phyloP scores from a whole-genome alignment of 2,888 invertebrate genomes.

The Heliconius charithonia region DNA sequence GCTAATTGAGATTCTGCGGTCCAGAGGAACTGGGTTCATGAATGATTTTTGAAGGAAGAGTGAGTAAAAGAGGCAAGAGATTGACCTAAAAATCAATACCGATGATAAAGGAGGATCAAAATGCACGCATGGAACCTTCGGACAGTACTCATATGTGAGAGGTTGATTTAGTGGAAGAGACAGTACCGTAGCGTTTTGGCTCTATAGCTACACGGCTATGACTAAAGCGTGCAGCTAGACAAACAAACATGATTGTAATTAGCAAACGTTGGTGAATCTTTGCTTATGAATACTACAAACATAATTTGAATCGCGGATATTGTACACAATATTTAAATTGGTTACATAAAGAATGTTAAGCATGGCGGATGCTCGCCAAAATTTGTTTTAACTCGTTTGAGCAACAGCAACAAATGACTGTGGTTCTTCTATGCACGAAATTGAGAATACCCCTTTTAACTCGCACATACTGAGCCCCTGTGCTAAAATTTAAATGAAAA shows the following conservation, averaged over 20 bases:
- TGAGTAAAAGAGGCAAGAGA: no score
- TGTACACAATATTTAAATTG: slow-evolving; percentile 50
- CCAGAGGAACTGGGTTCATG: no score
- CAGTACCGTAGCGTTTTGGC: no score
- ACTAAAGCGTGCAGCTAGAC: no score
- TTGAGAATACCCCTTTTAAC: slow-evolving; percentile 55
- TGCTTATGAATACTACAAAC: neutral
- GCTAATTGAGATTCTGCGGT: no score
- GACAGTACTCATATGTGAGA: no score
- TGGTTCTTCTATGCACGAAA: slow-evolving; percentile 66
- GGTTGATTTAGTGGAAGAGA: no score
- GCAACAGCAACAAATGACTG: slow-evolving; percentile 69
- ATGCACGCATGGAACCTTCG: no score
- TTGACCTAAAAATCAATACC: no score
- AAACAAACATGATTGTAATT: neutral
- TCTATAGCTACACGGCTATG: no score
- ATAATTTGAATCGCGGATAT: neutral
- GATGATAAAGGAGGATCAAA: no score
- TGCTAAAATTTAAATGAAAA: slow-evolving; percentile 45
- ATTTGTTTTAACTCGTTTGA: slow-evolving; percentile 68
- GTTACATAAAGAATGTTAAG: slow-evolving; percentile 65
- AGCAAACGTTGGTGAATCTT: neutral
- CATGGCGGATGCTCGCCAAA: slow-evolving; percentile 52
- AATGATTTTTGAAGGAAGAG: no score
- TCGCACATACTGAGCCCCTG: slow-evolving; percentile 51